Percentiles rank a stretch among this genome's conserved stretches.
Conservation (phyloP, 2,888 invertebrate species). For the Drosophila kokeensis region DNA sequence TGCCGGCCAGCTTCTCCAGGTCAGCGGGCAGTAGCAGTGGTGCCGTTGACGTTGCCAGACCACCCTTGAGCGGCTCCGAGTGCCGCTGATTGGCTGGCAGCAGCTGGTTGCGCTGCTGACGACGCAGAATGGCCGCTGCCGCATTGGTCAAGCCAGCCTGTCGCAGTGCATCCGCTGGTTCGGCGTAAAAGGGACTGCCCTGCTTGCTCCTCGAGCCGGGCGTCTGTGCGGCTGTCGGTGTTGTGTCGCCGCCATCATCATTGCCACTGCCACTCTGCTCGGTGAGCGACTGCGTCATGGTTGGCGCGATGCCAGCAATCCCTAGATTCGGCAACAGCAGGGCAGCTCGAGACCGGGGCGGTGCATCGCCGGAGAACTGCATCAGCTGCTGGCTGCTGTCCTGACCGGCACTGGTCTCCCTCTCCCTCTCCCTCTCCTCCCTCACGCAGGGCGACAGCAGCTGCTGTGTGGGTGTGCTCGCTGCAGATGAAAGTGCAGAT, state of each 20-base stretch:
- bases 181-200: constrained; percentile 94
- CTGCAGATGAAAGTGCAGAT: constrained; percentile 70
- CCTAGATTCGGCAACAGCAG: constrained; percentile 74
- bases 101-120: constrained; percentile 82
- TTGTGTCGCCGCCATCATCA: constrained; percentile 80
- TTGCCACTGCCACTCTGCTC: constrained; percentile 56
- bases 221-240: constrained; percentile 81
- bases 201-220: constrained; percentile 87
- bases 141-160: constrained; percentile 81
- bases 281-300: constrained; percentile 74
- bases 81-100: constrained; percentile 87
- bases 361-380: constrained; percentile 80
- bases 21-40: constrained; percentile 89
- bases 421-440: constrained; percentile 82
- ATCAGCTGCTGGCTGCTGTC: constrained; percentile 74
- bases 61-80: constrained; percentile 87
- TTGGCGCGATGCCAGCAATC: constrained; percentile 4
- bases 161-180: constrained; percentile 93
- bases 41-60: constrained; percentile 73
- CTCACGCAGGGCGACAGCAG: constrained; percentile 85
- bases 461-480: constrained; percentile 87
- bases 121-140: constrained; percentile 82
- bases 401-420: constrained; percentile 68
- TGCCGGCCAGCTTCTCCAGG: constrained; percentile 84
- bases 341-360: constrained; percentile 80